Percentiles rank a stretch among this genome's conserved stretches.
Evolutionary conservation across 2,113 vertebrate species (phyloP).

Genomic region (Plectropomus leopardus): DNA sequence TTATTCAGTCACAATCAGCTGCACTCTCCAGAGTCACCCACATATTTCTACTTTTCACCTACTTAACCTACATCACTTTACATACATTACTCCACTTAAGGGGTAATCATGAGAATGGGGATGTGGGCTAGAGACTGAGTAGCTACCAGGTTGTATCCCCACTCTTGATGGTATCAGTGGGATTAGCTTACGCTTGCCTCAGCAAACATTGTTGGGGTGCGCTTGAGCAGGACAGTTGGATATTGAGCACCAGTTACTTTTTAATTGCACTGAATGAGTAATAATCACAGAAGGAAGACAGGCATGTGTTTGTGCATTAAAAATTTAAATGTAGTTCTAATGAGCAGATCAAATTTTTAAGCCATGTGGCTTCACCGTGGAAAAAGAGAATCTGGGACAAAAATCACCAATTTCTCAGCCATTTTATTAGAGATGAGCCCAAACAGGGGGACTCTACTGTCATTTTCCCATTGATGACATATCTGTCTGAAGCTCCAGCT

Average conservation of each 20-base stretch:
- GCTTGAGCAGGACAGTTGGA: background rate
- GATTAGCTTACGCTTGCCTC: background rate
- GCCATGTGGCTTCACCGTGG: background rate
- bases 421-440: background rate
- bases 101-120: background rate
- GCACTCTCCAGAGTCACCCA: background rate
- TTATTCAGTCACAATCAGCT: background rate
- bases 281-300: background rate
- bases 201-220: background rate
- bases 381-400: background rate
- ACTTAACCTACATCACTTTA: too few relatives aligned
- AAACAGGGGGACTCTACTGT: background rate
- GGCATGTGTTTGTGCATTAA: background rate
- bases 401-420: background rate
- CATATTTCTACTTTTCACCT: background rate
- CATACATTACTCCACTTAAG: background rate
- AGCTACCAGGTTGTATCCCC: background rate
- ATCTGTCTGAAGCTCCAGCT: background rate
- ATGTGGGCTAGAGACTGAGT: background rate
- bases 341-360: slow-evolving; percentile 43
- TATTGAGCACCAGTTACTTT: background rate
- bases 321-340: slow-evolving; percentile 4
- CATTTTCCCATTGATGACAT: background rate
- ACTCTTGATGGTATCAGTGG: background rate
- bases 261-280: background rate